Base-by-base conservation (phyloP, 35 echinoderm and acorn worm species). In the Apostichopus californicus region DNA sequence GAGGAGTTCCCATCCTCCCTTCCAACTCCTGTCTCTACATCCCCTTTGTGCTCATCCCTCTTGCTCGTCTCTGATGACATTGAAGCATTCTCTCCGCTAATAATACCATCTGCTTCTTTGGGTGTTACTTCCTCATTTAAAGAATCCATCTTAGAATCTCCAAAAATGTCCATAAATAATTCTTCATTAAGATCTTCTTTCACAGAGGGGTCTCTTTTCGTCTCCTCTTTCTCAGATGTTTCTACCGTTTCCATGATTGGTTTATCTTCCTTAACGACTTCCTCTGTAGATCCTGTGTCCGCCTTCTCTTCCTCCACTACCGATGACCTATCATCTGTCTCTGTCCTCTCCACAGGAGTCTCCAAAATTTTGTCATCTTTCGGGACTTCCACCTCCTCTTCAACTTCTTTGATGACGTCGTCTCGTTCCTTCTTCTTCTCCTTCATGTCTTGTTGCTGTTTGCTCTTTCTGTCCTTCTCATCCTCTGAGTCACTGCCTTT, bases 401-500 rank as follows among this genome's bases (percentile, higher is more conserved):
- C 23, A 56, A 57, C 55, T 55, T 82, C 28, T 0, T 82, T 9
- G 25, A 12, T 9, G 25, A 12, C 7, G 14, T 18, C 4, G 10
- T 20, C 34, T 57, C 3, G 71, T 55, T 89, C 63, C 34, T 55
- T 53, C 86, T 5, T 71, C 8, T n/a, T 72, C 21, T 18, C 46
- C 78, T 93, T 88, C 68, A 5, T 78, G 18, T 58, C 58, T 80
- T 46, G 15, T 80, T 46, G 15, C 23, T 34, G 70, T 68, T 52
- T 93, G 61, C 15, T 55, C 20, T 61, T 61, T 9, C 59, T 66
- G 21, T 72, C 64, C n/a, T 89, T 72, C 20, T 52, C 86, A 52
- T 89, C 86, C 57, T 89, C 86, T 23, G 86, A 89, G 25, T 89
- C 86, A 18, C 86, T 89, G 61, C 72, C 86, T 55, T 26, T 89